These are phyloP conservation scores for Orthosia gothica DNA, from an alignment of 2,888 invertebrate species.

Conservation along the genomic window DNA sequence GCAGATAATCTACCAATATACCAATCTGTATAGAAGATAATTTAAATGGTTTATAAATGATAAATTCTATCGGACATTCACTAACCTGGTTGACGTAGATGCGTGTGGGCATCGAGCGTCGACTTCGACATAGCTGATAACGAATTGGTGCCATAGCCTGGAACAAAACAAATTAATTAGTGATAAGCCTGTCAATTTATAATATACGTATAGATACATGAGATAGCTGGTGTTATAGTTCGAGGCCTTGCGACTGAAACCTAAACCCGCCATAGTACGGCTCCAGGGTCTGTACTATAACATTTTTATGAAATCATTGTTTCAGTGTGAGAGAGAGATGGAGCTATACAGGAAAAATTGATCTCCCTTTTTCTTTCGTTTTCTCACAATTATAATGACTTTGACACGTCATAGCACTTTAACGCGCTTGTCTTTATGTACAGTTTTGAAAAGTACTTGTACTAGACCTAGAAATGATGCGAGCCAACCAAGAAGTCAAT, in stretches of 20 bases:
- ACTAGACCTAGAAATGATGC: too few relatives aligned
- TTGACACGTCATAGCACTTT: too few relatives aligned
- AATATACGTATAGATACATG: background rate
- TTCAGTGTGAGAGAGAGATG: too few relatives aligned
- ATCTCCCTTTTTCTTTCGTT: too few relatives aligned
- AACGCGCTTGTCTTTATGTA: too few relatives aligned
- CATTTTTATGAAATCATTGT: too few relatives aligned
- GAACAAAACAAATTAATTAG: conserved; percentile 81
- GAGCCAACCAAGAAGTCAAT: too few relatives aligned
- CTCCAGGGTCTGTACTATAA: too few relatives aligned
- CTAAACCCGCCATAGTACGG: too few relatives aligned
- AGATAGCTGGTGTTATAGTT: background rate
- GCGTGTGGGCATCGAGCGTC: conserved; percentile 96
- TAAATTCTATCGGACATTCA: conserved; percentile 27
- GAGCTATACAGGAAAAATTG: too few relatives aligned
- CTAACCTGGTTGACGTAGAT: conserved; percentile 97
- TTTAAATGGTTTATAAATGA: background rate
- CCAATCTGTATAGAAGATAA: background rate
- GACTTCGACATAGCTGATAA: conserved; percentile 95
- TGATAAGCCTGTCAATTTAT: background rate
- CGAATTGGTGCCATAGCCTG: conserved; percentile 97
- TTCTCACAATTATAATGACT: too few relatives aligned
- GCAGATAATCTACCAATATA: background rate
- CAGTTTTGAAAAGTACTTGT: too few relatives aligned
- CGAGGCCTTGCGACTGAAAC: background rate